Evolutionary conservation across 2,888 invertebrate genomes (phyloP).

Genomic region (Agonopterix heracliana): DNA sequence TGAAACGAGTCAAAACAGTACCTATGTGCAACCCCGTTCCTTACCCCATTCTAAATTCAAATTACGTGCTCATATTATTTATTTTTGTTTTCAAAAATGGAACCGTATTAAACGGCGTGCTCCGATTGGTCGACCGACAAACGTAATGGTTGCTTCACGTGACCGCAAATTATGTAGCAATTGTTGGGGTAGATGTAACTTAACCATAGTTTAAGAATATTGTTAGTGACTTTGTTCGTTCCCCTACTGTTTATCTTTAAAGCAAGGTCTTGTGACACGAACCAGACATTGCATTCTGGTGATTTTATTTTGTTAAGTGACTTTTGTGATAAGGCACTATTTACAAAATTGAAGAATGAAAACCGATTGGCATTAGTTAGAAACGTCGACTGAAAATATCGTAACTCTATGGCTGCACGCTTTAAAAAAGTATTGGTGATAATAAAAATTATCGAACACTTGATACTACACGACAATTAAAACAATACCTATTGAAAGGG

Average conservation of each 20-base stretch:
- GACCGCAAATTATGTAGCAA: constrained; percentile 69
- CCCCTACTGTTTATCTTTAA: constrained; percentile 17
- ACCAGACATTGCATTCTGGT: too few species aligned
- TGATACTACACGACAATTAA: too few species aligned
- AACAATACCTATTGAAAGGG: too few species aligned
- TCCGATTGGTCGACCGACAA: constrained; percentile 54
- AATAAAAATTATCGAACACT: too few species aligned
- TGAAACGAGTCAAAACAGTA: too few species aligned
- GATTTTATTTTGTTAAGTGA: too few species aligned
- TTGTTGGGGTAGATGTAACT: constrained; percentile 47
- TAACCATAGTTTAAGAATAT: constrained; percentile 32
- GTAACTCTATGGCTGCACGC: too few species aligned
- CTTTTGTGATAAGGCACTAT: too few species aligned
- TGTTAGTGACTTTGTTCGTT: constrained; percentile 20
- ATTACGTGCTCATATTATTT: constrained; percentile 29
- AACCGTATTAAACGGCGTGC: constrained; percentile 59
- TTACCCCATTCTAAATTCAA: constrained; percentile 36
- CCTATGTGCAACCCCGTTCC: constrained; percentile 9
- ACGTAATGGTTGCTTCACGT: constrained; percentile 69
- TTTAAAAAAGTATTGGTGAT: too few species aligned
- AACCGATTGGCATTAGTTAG: too few species aligned
- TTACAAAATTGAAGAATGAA: too few species aligned
- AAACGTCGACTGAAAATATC: too few species aligned
- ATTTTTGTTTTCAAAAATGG: constrained; percentile 57
- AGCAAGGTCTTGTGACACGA: constrained; percentile 7